A percentile compares a stretch with the other conserved stretches of the same genome.
Conservation (phyloP, 1,140 invertebrate genomes). For the Eciton burchellii region DNA sequence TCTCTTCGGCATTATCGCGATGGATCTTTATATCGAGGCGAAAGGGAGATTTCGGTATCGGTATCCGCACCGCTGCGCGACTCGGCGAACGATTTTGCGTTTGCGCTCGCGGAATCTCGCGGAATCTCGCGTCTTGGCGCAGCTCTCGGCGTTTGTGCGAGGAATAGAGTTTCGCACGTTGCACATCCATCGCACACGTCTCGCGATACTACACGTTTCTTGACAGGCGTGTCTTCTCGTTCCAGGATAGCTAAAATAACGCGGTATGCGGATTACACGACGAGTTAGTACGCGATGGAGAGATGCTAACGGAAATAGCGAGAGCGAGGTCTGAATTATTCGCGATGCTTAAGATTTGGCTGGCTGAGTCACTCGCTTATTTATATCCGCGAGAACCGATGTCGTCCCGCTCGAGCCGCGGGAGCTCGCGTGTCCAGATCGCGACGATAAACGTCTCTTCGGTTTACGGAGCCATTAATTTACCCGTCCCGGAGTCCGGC, state of each 20-base stretch:
- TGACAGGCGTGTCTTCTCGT: neutral
- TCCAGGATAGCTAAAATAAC: neutral
- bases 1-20: constrained; percentile 60
- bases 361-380: too few species aligned
- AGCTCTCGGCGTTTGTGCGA: neutral
- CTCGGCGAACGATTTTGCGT: constrained; percentile 15
- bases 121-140: neutral
- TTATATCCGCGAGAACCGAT: too few species aligned
- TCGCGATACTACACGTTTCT: too few species aligned
- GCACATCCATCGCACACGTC: too few species aligned
- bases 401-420: too few species aligned
- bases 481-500: neutral
- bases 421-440: too few species aligned
- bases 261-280: too few species aligned
- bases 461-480: neutral
- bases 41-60: constrained; percentile 54
- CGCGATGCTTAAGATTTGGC: too few species aligned
- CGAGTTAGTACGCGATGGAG: too few species aligned
- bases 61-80: constrained; percentile 21
- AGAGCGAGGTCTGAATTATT: too few species aligned
- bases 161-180: neutral
- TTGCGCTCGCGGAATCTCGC: constrained; percentile 27
- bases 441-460: neutral
- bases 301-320: too few species aligned
- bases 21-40: constrained; percentile 66